Conservation (phyloP, 2,888 invertebrate genomes). For the Pterostichus madidus region DNA sequence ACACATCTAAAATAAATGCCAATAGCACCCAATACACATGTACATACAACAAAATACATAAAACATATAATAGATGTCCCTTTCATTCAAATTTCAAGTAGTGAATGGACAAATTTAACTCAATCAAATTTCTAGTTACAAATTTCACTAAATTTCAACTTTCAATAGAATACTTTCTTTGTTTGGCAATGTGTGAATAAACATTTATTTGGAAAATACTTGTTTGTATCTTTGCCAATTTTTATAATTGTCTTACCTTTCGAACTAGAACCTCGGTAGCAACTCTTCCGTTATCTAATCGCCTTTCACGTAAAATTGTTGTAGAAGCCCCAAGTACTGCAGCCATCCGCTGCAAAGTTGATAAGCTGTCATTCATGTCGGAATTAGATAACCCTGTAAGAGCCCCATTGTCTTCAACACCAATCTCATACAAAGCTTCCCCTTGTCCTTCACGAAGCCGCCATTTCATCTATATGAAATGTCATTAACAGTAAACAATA, state of each 20-base stretch:
- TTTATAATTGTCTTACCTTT: conserved; percentile 81
- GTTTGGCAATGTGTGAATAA: conserved; percentile 15
- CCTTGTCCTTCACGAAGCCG: conserved; percentile 96
- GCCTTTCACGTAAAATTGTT: conserved; percentile 85
- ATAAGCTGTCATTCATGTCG: conserved; percentile 92
- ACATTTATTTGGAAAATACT: conserved; percentile 25
- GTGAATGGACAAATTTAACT: too few species aligned
- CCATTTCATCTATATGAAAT: conserved; percentile 91
- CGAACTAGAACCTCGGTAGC: conserved; percentile 94
- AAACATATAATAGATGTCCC: too few species aligned
- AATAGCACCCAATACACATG: too few species aligned
- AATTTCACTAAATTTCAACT: too few species aligned
- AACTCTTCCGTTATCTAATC: conserved; percentile 80
- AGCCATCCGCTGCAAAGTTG: conserved; percentile 94
- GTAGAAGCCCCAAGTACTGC: conserved; percentile 90
- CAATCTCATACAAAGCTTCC: conserved; percentile 98
- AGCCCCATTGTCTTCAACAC: conserved; percentile 94
- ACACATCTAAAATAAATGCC: too few species aligned
- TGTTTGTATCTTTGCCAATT: conserved; percentile 11
- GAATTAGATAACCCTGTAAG: conserved; percentile 90
- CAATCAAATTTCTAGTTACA: too few species aligned
- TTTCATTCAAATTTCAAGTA: too few species aligned
- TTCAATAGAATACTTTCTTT: conserved; percentile 33
- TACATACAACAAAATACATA: too few species aligned
- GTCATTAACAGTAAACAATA: conserved; percentile 35